Evolutionary conservation across 2,797 vertebrate species (phyloP).

Genomic region (Eupleurogrammus muticus): DNA sequence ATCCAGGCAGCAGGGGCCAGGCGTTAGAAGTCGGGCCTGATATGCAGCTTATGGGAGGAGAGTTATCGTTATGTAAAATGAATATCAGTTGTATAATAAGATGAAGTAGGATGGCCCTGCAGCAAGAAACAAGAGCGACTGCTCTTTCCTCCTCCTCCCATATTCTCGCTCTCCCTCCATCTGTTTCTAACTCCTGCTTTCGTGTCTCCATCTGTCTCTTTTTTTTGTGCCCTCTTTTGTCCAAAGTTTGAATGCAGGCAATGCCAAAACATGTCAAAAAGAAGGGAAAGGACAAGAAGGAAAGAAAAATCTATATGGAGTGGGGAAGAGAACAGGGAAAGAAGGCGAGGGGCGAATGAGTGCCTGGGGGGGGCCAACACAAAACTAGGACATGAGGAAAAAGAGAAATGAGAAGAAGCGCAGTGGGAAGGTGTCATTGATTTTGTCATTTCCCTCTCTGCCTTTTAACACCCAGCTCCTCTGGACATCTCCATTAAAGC

Average conservation of each 20-base stretch:
- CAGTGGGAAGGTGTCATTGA: conserved; percentile 64
- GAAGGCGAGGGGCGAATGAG: conserved; percentile 61
- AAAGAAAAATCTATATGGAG: conserved; percentile 47
- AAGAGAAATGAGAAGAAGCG: conserved; percentile 37
- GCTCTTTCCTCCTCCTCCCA: conserved; percentile 76
- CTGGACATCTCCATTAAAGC: conserved; percentile 46
- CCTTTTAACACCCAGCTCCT: conserved; percentile 33
- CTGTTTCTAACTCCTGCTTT: conserved; percentile 72
- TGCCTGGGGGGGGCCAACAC: conserved; percentile 21
- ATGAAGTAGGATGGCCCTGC: conserved; percentile 79
- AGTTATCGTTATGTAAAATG: conserved; percentile 73
- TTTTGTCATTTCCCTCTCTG: conserved; percentile 47
- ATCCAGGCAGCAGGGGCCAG: conserved; percentile 32
- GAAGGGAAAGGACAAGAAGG: conserved; percentile 35
- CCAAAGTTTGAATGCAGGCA: conserved; percentile 61
- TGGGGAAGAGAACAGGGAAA: conserved; percentile 39
- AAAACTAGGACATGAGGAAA: conserved; percentile 68
- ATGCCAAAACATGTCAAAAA: conserved; percentile 71
- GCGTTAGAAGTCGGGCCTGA: conserved; percentile 18
- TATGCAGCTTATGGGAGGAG: conserved; percentile 48
- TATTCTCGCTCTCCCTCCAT: conserved; percentile 75
- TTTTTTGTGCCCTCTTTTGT: conserved; percentile 74
- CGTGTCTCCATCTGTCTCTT: conserved; percentile 76
- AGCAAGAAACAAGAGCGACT: conserved; percentile 74
- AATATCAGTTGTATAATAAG: conserved; percentile 80